Percentiles rank a stretch among this genome's conserved stretches.
These are phyloP conservation scores for Panzeria rudis DNA, from an alignment of 2,888 invertebrate genomes.

Conservation along the genomic window DNA sequence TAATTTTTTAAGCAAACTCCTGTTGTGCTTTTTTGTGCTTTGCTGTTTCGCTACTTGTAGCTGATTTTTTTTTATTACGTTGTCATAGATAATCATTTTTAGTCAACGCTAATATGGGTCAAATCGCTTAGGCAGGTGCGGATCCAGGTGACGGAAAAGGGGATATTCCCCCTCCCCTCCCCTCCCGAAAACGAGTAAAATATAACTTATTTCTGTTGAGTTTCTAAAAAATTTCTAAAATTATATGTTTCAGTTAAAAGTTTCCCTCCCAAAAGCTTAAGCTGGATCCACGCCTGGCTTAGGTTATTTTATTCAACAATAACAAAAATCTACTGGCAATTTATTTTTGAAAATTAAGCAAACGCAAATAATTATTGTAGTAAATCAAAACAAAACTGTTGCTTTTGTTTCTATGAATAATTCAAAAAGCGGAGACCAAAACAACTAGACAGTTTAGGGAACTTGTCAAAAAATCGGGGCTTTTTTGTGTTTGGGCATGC, in stretches of 20 bases:
- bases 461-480: too few species aligned
- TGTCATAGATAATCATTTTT: conserved; percentile 62
- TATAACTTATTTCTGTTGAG: too few species aligned
- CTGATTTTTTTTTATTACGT: conserved; percentile 21
- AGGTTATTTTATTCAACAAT: conserved; percentile 31
- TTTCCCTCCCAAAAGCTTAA: too few species aligned
- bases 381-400: conserved; percentile 41
- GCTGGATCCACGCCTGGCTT: too few species aligned
- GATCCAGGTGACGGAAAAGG: too few species aligned
- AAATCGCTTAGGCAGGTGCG: too few species aligned
- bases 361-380: conserved; percentile 1
- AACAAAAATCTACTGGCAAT: conserved; percentile 24
- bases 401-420: conserved; percentile 55
- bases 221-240: too few species aligned
- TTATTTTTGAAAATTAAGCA: conserved; percentile 5
- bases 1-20: conserved; percentile 12
- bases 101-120: conserved; percentile 61
- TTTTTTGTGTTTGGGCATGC: too few species aligned
- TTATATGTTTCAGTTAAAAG: too few species aligned
- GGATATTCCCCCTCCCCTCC: too few species aligned
- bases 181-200: too few species aligned
- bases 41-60: not conserved
- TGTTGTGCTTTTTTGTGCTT: not conserved
- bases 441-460: not conserved
- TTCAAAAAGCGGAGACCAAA: not conserved